Evolutionary conservation across 92 coral and sea anemone genomes (phyloP), one percentile per base, ranked within the genome.

Genomic region (Porites evermanni): DNA sequence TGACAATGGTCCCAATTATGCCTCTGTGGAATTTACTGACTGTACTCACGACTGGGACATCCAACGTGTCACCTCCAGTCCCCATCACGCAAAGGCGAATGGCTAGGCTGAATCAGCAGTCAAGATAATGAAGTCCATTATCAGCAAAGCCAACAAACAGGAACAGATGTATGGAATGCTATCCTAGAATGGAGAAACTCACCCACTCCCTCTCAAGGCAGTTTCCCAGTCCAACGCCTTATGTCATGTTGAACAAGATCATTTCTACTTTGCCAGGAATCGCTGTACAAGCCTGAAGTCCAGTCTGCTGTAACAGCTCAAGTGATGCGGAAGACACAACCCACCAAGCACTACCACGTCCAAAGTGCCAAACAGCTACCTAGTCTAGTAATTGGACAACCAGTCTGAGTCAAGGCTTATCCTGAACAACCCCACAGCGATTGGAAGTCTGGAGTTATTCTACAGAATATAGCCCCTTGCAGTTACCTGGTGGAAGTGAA

Each of bases 311-410:
- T 32, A 32, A 32, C 44, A 32, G 44, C 44, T 32, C 44, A 32
- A 32, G 44, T 32, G 44, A 32, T 32, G 44, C 44, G 4, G 4
- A 32, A 32, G 44, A 32, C 4, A 32, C 44, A 32, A 32, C 44
- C 4, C 44, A 1, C 44, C 44, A 89, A 88, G 69, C 73, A 80
- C 63, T 78, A 84, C 70, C 78, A 16, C 26, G 92, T 83, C 74
- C 84, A 64, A 54, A 78, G 88, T 7, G 84, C 88, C 70, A 89
- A 83, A 83, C 84, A 84, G 29, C 79, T 79, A 44, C 92, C 82
- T 29, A 88, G 44, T 32, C 44, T 32, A 32, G 44, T 32, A 32
- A 32, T 32, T 32, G 4, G 44, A 32, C 44, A 32, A 67, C 91
- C 91, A 53, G 82, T 82, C 61, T 64, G 84, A 19, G 67, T 88